Conservation (phyloP, 1,140 invertebrate genomes). For the Centruroides sculpturatus region DNA sequence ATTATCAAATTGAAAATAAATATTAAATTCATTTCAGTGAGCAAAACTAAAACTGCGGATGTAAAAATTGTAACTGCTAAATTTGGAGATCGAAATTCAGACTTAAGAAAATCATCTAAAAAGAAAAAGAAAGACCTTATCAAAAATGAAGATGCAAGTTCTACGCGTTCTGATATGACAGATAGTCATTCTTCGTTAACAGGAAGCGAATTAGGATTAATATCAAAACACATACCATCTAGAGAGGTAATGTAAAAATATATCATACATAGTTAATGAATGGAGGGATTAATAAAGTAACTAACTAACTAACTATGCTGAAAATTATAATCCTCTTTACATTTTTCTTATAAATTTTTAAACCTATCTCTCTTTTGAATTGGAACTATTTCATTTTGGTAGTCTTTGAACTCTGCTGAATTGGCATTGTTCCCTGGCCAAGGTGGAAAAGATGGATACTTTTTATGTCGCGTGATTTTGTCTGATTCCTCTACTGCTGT, state of each 20-base stretch:
- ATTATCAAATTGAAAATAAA: not conserved
- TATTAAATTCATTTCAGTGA: conserved; percentile 2
- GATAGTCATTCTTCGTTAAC: conserved; percentile 47
- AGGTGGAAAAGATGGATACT: conserved; percentile 15
- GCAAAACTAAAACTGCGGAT: conserved; percentile 12
- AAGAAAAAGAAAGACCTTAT: conserved; percentile 12
- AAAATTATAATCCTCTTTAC: too few relatives aligned
- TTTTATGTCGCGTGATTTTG: conserved; percentile 69
- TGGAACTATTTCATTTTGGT: not conserved
- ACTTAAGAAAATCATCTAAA: conserved; percentile 14
- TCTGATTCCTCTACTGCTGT: conserved; percentile 84
- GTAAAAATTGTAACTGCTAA: conserved; percentile 3
- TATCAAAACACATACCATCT: conserved; percentile 18
- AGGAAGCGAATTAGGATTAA: conserved; percentile 37
- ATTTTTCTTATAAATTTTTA: not conserved
- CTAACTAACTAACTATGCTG: too few relatives aligned
- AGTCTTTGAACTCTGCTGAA: conserved; percentile 16
- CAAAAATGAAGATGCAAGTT: conserved; percentile 25
- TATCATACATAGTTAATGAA: not conserved
- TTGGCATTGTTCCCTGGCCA: conserved; percentile 12
- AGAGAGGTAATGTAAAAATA: conserved; percentile 12
- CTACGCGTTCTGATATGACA: conserved; percentile 37
- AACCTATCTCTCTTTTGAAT: not conserved
- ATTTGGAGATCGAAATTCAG: conserved; percentile 9
- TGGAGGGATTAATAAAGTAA: not conserved